Evolutionary conservation across 2,797 vertebrate genomes (phyloP).

Genomic region (Echiichthys vipera): DNA sequence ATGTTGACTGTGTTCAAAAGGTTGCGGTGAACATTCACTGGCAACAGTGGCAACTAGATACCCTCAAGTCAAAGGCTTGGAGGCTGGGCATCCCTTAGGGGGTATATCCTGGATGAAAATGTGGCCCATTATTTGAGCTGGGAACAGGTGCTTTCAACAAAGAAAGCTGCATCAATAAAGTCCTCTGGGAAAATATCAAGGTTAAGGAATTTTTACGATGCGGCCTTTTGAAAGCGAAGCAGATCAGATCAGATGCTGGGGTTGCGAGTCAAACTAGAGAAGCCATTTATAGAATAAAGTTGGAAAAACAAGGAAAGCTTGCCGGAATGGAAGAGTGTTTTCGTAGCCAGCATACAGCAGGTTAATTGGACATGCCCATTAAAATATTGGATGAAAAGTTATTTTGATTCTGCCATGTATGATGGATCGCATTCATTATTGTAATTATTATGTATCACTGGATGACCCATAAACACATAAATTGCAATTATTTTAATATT

Average conservation of each 20-base stretch:
- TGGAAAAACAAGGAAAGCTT: slow-evolving; percentile 26
- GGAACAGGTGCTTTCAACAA: slow-evolving; percentile 81
- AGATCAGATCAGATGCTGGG: slow-evolving; percentile 51
- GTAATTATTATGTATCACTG: slow-evolving; percentile 31
- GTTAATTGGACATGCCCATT: slow-evolving; percentile 38
- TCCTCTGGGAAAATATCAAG: slow-evolving; percentile 73
- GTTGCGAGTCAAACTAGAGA: slow-evolving; percentile 32
- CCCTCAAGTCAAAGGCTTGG: slow-evolving; percentile 44
- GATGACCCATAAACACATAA: slow-evolving; percentile 39
- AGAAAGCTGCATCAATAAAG: slow-evolving; percentile 59
- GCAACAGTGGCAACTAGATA: slow-evolving; percentile 66
- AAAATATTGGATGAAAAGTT: slow-evolving; percentile 32
- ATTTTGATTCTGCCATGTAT: slow-evolving; percentile 48
- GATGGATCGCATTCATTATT: slow-evolving; percentile 62
- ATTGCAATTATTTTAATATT: no score
- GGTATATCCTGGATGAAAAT: slow-evolving; percentile 68
- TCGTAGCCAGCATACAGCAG: slow-evolving; percentile 15
- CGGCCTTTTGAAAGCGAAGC: slow-evolving; percentile 58
- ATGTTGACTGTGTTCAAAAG: slow-evolving; percentile 45
- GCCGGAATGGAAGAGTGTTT: neutral
- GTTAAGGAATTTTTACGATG: slow-evolving; percentile 61
- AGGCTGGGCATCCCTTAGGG: slow-evolving; percentile 62
- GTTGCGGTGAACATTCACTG: slow-evolving; percentile 26
- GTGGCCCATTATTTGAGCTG: slow-evolving; percentile 64
- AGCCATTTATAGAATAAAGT: slow-evolving; percentile 42